Percentiles rank a stretch among this genome's conserved stretches.
Evolutionary conservation across 2,113 vertebrate genomes (phyloP).

Genomic region (Haemorhous mexicanus): DNA sequence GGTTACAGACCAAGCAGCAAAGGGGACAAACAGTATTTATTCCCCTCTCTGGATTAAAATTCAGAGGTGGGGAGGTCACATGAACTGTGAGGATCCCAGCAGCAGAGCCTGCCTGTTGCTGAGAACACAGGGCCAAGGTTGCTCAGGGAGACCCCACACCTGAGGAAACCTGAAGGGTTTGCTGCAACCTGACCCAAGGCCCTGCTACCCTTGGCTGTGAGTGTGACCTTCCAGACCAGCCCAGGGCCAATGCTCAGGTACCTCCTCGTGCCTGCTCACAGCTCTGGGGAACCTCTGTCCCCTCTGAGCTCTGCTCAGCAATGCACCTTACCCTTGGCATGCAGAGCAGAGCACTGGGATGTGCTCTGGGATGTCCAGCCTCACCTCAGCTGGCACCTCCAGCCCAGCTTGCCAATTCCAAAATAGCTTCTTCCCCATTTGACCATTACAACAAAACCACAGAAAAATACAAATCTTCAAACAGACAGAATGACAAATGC

Average conservation of each 20-base stretch:
- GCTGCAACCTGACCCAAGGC: not conserved
- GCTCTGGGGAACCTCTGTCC: not conserved
- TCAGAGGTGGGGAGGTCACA: not conserved
- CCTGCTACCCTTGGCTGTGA: not conserved
- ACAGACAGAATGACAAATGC: not conserved
- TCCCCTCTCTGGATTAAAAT: not conserved
- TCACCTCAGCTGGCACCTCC: not conserved
- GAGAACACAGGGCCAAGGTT: not conserved
- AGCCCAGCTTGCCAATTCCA: not conserved
- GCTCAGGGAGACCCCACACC: not conserved
- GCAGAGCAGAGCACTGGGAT: not conserved
- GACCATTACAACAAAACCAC: not conserved
- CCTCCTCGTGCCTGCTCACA: not conserved
- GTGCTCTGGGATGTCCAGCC: not conserved
- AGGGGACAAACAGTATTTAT: not conserved
- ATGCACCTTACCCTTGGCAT: rapidly evolving
- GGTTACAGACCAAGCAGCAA: not conserved
- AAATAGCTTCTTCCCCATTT: not conserved
- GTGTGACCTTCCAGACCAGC: not conserved
- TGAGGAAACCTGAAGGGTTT: not conserved
- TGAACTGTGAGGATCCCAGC: not conserved
- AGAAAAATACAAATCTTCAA: not conserved
- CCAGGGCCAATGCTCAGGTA: not conserved
- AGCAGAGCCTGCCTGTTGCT: not conserved
- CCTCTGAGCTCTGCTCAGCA: not conserved